Percentiles rank a stretch among this genome's conserved stretches.
Conservation (phyloP, 2,888 invertebrate genomes). For the Molorchus minor region DNA sequence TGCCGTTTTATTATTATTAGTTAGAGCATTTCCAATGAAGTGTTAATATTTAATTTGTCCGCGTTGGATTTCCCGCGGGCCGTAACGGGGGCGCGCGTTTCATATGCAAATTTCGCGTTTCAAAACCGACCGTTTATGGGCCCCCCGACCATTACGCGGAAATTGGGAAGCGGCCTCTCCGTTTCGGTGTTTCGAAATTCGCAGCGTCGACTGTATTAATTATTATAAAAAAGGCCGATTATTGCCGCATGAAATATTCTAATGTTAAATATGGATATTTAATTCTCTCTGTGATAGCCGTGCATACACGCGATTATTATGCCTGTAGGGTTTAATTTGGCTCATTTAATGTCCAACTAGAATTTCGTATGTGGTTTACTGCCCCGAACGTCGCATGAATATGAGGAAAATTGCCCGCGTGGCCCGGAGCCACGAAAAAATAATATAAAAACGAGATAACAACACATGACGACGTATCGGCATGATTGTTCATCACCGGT, state of each 20-base stretch:
- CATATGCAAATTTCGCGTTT: constrained; percentile 53
- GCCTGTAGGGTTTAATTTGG: neutral
- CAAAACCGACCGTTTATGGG: constrained; percentile 35
- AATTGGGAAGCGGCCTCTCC: constrained; percentile 16
- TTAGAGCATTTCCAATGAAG: constrained; percentile 54
- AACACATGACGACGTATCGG: too few relatives aligned
- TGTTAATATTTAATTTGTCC: constrained; percentile 56
- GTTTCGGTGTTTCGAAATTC: constrained; percentile 19
- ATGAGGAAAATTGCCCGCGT: too few relatives aligned
- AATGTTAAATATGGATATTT: neutral
- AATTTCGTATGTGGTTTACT: too few relatives aligned
- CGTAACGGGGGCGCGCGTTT: constrained; percentile 48
- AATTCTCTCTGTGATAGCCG: neutral
- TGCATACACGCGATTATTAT: neutral
- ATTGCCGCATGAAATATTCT: neutral
- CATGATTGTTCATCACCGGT: too few relatives aligned
- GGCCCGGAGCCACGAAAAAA: too few relatives aligned
- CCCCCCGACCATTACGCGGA: constrained; percentile 14
- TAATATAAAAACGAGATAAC: too few relatives aligned
- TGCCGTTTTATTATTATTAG: constrained; percentile 39
- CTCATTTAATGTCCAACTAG: too few relatives aligned
- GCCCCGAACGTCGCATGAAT: too few relatives aligned
- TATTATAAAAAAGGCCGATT: neutral
- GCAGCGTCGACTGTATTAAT: neutral
- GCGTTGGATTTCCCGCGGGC: constrained; percentile 50